phyloP scores from a whole-genome alignment of 37 sponge, comb jelly and placozoan species.

The Aphrocallistes beatrix region DNA sequence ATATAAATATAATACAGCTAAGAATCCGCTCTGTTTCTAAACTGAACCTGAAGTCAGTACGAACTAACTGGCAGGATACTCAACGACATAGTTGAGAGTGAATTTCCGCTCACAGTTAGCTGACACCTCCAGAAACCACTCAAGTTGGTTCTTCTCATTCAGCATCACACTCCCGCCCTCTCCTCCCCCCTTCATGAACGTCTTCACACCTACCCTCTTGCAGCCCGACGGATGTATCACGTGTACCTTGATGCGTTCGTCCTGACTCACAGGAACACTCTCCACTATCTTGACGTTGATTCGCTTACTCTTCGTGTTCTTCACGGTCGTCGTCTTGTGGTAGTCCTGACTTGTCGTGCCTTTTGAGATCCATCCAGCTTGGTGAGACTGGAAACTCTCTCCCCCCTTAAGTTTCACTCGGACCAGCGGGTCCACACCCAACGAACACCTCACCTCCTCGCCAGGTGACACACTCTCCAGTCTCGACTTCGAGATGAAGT shows the following conservation, averaged over 20 bases:
- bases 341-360: neutral
- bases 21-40: no score
- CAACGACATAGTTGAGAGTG: neutral
- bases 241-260: slow-evolving; percentile 44
- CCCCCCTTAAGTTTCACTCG: slow-evolving; percentile 11
- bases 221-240: neutral
- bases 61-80: slow-evolving; percentile 18
- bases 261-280: slow-evolving; percentile 32
- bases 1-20: no score
- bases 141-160: slow-evolving; percentile 12
- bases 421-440: slow-evolving; percentile 26
- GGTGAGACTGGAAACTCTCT: slow-evolving; percentile 23
- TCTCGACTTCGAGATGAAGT: slow-evolving; percentile 27
- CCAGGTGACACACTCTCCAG: slow-evolving; percentile 10
- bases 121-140: neutral
- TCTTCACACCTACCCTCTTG: neutral
- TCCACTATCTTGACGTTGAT: slow-evolving; percentile 26
- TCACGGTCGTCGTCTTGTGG: slow-evolving; percentile 15
- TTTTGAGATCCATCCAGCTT: slow-evolving; percentile 18
- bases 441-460: slow-evolving; percentile 26
- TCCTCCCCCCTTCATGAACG: neutral
- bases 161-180: slow-evolving; percentile 8
- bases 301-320: slow-evolving; percentile 26
- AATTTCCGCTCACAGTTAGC: neutral
- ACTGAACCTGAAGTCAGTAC: no score